A percentile compares a stretch with the other conserved stretches of the same genome.
Conservation (phyloP, 2,797 vertebrate species). For the Tarsius wallacei region DNA sequence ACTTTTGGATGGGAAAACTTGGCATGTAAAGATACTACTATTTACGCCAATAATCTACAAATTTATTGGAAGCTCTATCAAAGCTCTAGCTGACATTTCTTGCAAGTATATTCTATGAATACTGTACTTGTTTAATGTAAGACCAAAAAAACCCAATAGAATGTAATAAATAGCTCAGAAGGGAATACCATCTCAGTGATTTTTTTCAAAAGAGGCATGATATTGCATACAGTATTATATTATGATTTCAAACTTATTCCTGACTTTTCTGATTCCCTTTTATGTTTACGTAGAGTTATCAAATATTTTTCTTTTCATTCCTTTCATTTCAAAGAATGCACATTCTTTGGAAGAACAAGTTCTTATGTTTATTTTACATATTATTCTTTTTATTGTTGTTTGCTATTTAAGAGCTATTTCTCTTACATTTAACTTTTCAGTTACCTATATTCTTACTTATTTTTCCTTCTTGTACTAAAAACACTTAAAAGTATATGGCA, state of each 20-base stretch:
- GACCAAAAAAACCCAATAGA: not conserved
- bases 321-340: not conserved
- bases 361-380: not conserved
- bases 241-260: not conserved
- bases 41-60: conserved; percentile 14
- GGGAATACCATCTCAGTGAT: no score
- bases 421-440: not conserved
- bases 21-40: not conserved
- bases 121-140: not conserved
- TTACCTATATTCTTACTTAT: not conserved
- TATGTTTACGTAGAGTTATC: not conserved
- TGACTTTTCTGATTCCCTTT: not conserved
- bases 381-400: not conserved
- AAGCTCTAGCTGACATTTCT: not conserved
- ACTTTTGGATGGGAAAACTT: not conserved
- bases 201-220: not conserved
- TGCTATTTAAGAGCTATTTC: not conserved
- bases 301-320: not conserved
- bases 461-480: not conserved
- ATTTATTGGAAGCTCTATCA: not conserved
- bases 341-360: not conserved
- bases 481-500: not conserved
- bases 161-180: not conserved
- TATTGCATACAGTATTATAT: not conserved
- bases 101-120: not conserved